Evolutionary conservation across 2,888 invertebrate genomes (phyloP), one percentile per base, ranked within the genome.

Genomic region (Agriopis leucophaearia): DNA sequence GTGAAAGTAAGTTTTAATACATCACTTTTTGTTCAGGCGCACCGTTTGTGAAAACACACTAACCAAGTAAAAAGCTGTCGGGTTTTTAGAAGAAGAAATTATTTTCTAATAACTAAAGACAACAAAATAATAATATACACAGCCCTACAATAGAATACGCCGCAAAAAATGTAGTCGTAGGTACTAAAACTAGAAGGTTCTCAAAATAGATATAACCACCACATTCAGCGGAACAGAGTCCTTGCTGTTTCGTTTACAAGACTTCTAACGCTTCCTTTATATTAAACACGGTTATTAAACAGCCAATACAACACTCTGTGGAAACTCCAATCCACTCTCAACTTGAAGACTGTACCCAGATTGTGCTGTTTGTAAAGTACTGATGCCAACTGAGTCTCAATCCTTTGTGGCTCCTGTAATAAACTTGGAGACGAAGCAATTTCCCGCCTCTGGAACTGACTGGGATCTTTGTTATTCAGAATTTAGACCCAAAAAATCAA

Each of bases 401-500:
- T 51, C 61, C 66, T 61, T 66, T 66, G 61, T 45, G 66, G 45
- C 45, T 51, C 15, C 36, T 15, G 40, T 60, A 56, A 66, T 66
- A 66, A 60, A 56, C 61, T 66, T 40, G 56, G 55, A 66, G 38
- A 13, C 38, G 38, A 27, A 56, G 61, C 48, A 56, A 56, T 66
- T 60, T 60, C 60, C 38, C 7, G 35, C 18, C 15, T 60, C 50
- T 16, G 35, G 16, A 54, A 35, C 54, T 59, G 27, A 45, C 54
- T 62, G 36, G 27, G 16, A 47, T 45, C 38, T 50, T 50, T 48
- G 40, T 44, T 42, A 55, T 55, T 54, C 55, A 55, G 40, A 50
- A 40, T 50, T 9, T 18, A 18, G 5, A 40, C 50, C 12, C n/a
- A 59, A 59, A 12, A 48, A 51, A 16, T 40, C 15, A 45, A 56